Conservation (phyloP, 2,888 invertebrate genomes). For the Oxycera nigricornis region DNA sequence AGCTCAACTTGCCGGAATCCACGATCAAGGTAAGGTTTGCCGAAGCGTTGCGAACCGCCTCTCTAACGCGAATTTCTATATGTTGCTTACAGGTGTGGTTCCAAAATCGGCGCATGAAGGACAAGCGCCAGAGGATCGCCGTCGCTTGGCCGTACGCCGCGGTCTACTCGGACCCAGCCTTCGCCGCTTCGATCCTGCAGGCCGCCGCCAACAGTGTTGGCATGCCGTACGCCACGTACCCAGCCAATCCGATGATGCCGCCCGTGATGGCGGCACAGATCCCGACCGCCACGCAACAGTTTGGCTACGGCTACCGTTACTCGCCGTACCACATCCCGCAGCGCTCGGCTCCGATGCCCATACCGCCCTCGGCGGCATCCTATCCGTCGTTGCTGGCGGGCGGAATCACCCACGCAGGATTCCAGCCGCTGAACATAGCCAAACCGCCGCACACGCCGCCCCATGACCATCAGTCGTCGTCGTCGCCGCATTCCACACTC, state of each 20-base stretch:
- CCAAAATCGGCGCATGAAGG: slow-evolving; percentile 68
- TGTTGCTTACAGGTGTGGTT: slow-evolving; percentile 85
- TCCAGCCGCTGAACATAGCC: slow-evolving; percentile 53
- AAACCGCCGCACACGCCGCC: slow-evolving; percentile 61
- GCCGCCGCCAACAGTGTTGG: slow-evolving; percentile 81
- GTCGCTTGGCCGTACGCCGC: slow-evolving; percentile 95
- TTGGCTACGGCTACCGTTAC: slow-evolving; percentile 64
- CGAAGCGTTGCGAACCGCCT: slow-evolving; percentile 47
- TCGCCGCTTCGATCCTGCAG: slow-evolving; percentile 90
- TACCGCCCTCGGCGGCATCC: slow-evolving; percentile 54
- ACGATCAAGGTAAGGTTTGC: slow-evolving; percentile 99
- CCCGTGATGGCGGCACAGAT: slow-evolving; percentile 67
- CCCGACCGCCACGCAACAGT: slow-evolving; percentile 65
- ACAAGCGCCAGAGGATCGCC: slow-evolving; percentile 93
- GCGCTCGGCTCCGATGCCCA: slow-evolving; percentile 60
- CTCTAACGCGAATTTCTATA: background rate
- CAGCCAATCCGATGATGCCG: slow-evolving; percentile 66
- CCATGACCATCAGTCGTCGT: slow-evolving; percentile 60
- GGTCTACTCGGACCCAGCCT: slow-evolving; percentile 91
- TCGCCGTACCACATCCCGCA: slow-evolving; percentile 65
- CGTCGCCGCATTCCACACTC: slow-evolving; percentile 60
- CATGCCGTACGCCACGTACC: slow-evolving; percentile 69
- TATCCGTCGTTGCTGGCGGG: slow-evolving; percentile 52
- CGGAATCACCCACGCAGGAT: slow-evolving; percentile 54
- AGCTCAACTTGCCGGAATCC: slow-evolving; percentile 92